Evolutionary conservation across 2,797 vertebrate genomes (phyloP).

Genomic region (Xerus rutilus): DNA sequence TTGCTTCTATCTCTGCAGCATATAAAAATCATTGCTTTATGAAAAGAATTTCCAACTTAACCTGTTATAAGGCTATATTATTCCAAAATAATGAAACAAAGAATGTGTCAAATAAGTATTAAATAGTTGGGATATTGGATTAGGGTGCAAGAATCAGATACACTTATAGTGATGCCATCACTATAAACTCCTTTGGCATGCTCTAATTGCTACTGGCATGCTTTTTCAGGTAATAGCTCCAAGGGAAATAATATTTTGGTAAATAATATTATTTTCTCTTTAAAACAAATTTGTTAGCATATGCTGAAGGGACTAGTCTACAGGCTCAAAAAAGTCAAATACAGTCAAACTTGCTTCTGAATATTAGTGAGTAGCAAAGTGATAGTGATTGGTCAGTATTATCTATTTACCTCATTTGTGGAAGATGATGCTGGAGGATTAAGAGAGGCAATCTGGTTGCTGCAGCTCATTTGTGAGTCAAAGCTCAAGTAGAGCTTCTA

Average conservation of each 20-base stretch:
- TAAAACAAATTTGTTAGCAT: constrained; percentile 37
- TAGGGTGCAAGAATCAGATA: not conserved
- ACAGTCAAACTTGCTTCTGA: constrained; percentile 5
- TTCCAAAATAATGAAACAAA: constrained; percentile 31
- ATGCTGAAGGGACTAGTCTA: not conserved
- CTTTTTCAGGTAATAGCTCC: constrained; percentile 31
- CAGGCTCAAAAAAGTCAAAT: constrained; percentile 2
- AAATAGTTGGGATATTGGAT: not conserved
- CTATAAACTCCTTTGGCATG: not conserved
- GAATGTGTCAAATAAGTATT: not conserved
- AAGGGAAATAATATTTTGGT: constrained; percentile 42
- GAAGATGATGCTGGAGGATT: constrained; percentile 5
- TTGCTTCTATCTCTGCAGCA: not conserved
- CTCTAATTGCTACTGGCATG: not conserved
- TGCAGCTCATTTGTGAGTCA: not conserved
- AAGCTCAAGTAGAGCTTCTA: not conserved
- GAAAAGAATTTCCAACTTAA: not conserved
- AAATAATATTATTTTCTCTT: not conserved
- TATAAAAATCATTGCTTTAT: not conserved
- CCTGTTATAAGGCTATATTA: not conserved
- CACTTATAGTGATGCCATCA: not conserved
- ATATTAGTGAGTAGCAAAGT: not conserved
- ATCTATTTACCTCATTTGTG: not conserved
- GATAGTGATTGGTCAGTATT: not conserved
- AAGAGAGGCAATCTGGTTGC: not conserved